These are phyloP conservation scores for Fragum fragum DNA, from an alignment of 2,888 invertebrate genomes.

Conservation along the genomic window DNA sequence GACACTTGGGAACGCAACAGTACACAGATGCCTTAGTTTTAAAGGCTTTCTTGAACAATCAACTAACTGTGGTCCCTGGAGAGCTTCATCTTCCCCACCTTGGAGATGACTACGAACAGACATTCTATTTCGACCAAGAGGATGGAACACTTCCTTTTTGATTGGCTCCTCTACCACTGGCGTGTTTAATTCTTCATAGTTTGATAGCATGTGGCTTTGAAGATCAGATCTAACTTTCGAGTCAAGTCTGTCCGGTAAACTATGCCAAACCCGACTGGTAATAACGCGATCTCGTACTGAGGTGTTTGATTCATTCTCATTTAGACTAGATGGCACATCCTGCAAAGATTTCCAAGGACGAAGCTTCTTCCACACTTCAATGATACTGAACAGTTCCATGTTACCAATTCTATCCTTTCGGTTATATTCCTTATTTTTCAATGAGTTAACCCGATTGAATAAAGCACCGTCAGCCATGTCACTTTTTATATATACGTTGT, in stretches of 20 bases:
- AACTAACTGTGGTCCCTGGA: neutral
- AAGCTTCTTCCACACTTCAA: neutral
- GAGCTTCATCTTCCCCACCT: neutral
- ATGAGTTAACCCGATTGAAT: slow-evolving; percentile 17
- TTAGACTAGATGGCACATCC: neutral
- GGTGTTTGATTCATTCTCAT: neutral
- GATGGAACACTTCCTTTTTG: neutral
- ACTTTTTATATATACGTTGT: neutral
- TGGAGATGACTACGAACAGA: neutral
- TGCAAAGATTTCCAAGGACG: neutral
- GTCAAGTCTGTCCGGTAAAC: neutral
- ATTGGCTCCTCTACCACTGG: slow-evolving; percentile 3
- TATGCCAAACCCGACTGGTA: neutral
- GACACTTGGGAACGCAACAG: slow-evolving; percentile 26
- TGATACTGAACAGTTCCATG: neutral
- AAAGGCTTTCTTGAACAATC: neutral
- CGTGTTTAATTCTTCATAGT: neutral
- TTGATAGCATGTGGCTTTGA: neutral
- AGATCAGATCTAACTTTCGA: neutral
- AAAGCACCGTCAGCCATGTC: slow-evolving; percentile 18
- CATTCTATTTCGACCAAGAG: neutral
- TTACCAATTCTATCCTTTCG: no score
- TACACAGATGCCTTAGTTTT: neutral
- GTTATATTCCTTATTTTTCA: neutral
- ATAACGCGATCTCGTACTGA: neutral